Conservation (phyloP, 2,113 vertebrate species). For the Cercopithecus mona region DNA sequence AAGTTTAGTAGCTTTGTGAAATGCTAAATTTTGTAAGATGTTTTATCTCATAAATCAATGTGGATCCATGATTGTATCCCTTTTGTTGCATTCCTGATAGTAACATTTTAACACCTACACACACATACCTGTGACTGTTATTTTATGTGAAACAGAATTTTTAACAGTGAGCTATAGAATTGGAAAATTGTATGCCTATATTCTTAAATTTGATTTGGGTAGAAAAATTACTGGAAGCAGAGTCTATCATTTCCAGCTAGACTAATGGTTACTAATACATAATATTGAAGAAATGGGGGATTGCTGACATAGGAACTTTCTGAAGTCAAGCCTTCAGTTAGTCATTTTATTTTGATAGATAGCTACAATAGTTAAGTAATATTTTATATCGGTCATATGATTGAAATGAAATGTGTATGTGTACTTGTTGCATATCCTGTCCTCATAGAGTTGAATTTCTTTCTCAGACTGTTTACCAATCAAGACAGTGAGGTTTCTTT, state of each 20-base stretch:
- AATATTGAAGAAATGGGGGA: background rate
- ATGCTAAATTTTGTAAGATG: background rate
- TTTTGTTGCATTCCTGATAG: background rate
- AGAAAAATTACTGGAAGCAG: background rate
- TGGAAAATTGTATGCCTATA: background rate
- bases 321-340: background rate
- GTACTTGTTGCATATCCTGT: background rate
- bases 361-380: background rate
- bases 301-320: background rate
- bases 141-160: background rate
- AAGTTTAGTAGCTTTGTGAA: background rate
- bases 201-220: background rate
- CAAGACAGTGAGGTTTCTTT: background rate
- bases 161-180: background rate
- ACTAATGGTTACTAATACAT: background rate
- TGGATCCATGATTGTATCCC: background rate
- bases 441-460: background rate
- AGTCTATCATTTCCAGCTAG: background rate
- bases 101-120: background rate
- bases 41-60: background rate
- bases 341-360: background rate
- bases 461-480: background rate
- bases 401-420: background rate
- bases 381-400: background rate
- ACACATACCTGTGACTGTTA: background rate